These are phyloP conservation scores for Trissolcus japonicus DNA, from an alignment of 2,888 invertebrate species.

Conservation along the genomic window DNA sequence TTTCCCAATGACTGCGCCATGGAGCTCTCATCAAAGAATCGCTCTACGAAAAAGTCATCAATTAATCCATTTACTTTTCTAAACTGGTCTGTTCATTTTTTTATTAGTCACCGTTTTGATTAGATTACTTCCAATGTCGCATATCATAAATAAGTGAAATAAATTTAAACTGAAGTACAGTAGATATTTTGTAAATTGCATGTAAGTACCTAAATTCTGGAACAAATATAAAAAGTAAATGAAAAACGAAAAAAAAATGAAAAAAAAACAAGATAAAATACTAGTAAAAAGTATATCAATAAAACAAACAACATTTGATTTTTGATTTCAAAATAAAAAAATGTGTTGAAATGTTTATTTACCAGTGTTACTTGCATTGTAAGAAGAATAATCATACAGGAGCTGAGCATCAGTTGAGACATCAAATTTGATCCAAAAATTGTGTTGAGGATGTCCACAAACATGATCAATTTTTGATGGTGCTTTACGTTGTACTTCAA, in stretches of 20 bases:
- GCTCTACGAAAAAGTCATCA: constrained; percentile 8
- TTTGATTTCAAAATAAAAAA: too few relatives aligned
- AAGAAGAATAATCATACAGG: constrained; percentile 20
- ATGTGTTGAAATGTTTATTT: neutral
- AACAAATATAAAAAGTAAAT: constrained; percentile 6
- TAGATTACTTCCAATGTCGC: constrained; percentile 26
- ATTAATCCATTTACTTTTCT: too few relatives aligned
- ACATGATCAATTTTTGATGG: constrained; percentile 32
- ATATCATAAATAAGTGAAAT: constrained; percentile 17
- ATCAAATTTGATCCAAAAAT: constrained; percentile 29
- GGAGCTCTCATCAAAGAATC: constrained; percentile 12
- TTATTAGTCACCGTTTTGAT: constrained; percentile 15
- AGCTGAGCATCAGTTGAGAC: constrained; percentile 21
- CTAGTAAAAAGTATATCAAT: too few relatives aligned
- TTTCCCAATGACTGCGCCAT: constrained; percentile 27
- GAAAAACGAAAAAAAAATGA: neutral
- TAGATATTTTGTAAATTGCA: constrained; percentile 7
- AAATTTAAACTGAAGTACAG: constrained; percentile 18
- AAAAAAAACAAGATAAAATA: too few relatives aligned
- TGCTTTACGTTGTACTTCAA: constrained; percentile 21
- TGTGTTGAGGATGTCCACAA: constrained; percentile 20
- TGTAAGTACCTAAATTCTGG: constrained; percentile 14
- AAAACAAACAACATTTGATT: too few relatives aligned
- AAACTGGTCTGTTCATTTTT: too few relatives aligned
- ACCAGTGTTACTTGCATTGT: constrained; percentile 34